Percentiles rank a stretch among this genome's conserved stretches.
Conservation (phyloP, 2,113 vertebrate species). For the human region DNA sequence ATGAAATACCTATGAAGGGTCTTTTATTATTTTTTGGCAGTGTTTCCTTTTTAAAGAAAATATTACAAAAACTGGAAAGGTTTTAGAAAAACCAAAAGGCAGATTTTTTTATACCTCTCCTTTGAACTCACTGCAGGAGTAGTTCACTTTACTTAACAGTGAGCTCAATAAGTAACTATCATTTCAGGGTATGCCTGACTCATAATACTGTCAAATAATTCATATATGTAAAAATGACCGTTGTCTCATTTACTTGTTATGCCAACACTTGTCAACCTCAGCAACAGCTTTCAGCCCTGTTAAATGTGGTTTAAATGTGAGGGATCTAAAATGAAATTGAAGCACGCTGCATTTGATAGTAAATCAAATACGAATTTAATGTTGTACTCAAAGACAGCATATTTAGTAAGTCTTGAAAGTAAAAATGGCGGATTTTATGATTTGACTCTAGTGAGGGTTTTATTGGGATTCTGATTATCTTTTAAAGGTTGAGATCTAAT, state of each 20-base stretch:
- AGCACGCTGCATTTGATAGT: constrained; percentile 15
- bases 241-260: constrained; percentile 22
- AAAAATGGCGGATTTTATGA: constrained; percentile 59
- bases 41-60: constrained; percentile 44
- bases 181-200: constrained; percentile 18
- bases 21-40: constrained; percentile 39
- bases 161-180: constrained; percentile 67
- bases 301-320: constrained; percentile 72
- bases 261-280: constrained; percentile 53
- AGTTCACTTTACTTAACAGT: constrained; percentile 46
- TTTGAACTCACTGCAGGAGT: neutral
- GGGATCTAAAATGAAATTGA: constrained; percentile 45
- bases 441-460: constrained; percentile 26
- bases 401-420: constrained; percentile 29
- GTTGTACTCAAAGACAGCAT: neutral
- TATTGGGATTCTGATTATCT: constrained; percentile 46
- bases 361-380: constrained; percentile 65
- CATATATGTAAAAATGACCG: constrained; percentile 19
- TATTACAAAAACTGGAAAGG: constrained; percentile 56
- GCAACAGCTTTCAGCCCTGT: constrained; percentile 28
- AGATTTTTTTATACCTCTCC: neutral
- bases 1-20: constrained; percentile 43
- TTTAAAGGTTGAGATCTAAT: constrained; percentile 50
- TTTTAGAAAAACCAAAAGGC: constrained; percentile 47
- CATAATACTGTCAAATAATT: constrained; percentile 45